Conservation (phyloP, 2,113 vertebrate genomes). For the Rhagologus leucostigma region DNA sequence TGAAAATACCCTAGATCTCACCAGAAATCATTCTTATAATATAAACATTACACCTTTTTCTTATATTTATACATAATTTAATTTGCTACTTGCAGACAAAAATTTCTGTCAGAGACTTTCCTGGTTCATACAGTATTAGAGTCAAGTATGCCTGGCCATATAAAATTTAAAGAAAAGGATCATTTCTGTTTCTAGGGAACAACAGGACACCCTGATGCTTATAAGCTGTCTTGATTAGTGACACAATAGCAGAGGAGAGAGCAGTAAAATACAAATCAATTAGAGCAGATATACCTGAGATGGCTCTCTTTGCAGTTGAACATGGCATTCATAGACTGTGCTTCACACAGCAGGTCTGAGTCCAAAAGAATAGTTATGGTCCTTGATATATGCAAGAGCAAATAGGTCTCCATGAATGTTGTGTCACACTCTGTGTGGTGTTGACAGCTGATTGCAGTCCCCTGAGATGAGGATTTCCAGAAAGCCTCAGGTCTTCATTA, state of each 20-base stretch:
- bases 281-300: background rate
- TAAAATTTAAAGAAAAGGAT: background rate
- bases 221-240: background rate
- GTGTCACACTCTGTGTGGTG: background rate
- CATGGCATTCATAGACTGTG: background rate
- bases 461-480: background rate
- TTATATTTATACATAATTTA: constrained; percentile 27
- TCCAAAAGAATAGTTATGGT: background rate
- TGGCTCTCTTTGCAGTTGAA: background rate
- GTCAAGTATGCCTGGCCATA: background rate
- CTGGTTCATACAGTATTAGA: background rate
- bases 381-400: background rate
- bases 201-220: background rate
- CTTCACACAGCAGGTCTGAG: background rate
- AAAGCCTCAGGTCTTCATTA: background rate
- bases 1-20: background rate
- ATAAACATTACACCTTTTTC: background rate
- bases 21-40: background rate
- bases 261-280: background rate
- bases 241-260: background rate
- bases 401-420: background rate
- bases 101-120: background rate
- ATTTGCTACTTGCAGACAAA: constrained; percentile 48
- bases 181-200: background rate
- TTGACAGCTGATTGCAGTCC: background rate